Base-by-base conservation (phyloP, 1,140 invertebrate genomes). In the Drosophila lini region DNA sequence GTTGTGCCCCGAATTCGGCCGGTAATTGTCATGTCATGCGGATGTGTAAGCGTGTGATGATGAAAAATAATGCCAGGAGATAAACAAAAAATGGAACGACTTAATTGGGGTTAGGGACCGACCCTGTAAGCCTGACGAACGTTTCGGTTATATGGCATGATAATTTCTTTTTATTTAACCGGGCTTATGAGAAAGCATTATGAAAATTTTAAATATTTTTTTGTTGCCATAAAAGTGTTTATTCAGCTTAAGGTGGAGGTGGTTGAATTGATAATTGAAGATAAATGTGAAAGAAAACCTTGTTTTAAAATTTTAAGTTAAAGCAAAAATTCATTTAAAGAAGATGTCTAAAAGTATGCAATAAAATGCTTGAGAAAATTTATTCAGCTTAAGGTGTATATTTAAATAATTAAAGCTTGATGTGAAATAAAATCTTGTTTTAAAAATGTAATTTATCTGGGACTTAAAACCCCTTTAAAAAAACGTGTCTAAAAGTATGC, bases 21-120 rank as follows among this genome's bases (percentile, higher is more conserved):
- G 38, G 62, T 69, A 69, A 69, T 69, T 69, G 65, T 69, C 62
- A 69, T 69, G 65, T 67, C 65, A 69, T 22, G 61, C 65, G 62
- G 65, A 69, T 67, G 61, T 67, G 61, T 55, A 31, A 34, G 45
- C 45, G 45, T 36, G 62, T 42, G 65, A 50, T 67, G 65, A 69
- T 69, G 47, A 55, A 55, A 69, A 67, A 53, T 69, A 69, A 67
- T 42, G 47, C 32, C 6, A 48, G 16, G 16, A 22, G 15, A 42
- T 9, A 28, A 52, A 52, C 28, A 50, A 48, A 50, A 60, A 50
- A 50, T 5, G 25, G 6, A 36, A 50, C 4, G 28, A 61, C 19
- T 34, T 42, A n/a, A 25, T 38, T 15, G 53, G 59, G 47, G 31
- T n/a, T 16, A 58, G 9, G 9, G 13, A 16, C 44, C 13, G 6